Base-by-base conservation (phyloP, 2,113 vertebrate species). In the Narcine bancroftii region DNA sequence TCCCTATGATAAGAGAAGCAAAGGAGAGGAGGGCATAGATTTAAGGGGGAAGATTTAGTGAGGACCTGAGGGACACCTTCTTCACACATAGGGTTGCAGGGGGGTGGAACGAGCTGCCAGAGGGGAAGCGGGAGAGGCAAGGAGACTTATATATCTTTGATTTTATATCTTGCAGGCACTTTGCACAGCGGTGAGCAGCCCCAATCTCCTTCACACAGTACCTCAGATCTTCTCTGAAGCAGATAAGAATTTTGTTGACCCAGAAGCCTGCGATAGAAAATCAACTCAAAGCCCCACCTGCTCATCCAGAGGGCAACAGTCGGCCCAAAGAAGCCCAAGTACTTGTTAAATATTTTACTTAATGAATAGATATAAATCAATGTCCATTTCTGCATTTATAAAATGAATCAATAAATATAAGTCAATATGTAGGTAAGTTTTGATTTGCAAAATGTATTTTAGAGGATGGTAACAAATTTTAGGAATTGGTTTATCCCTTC, bases 181-280 rank as follows among this genome's bases (percentile, higher is more conserved):
- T 75, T 99, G 98, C 81, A 47, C 95, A 0, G 98, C 98, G 0
- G 97, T 99, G 92, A 94, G 96, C 42, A 97, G 98, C 92, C 97
- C 99, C 93, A 96, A 96, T 71, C 94, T 99, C 69, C 95, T 99
- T 92, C 98, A 98, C 95, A 98, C 96, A 0, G 94, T 98, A 95
- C 97, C 97, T 93, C 96, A 97, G 94, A 97, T 99, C 92, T 99
- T 99, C 94, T 96, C 93, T 0, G 97, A 97, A 0, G 97, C 96
- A 0, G 97, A 97, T 4, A 91, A 69, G 89, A 69, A 39, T 29
- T 0, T 69, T 26, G 13, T 6, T 29, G 89, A 91, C 10, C 0
- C 63, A 29, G 65, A 91, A 47, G 65, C 63, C 42, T 69, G 63
- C 29, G 42, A 91, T 11, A 69, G 2, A 13, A 47, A 15, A 24